Conservation (phyloP, 2,888 invertebrate genomes). For the Exocentrus adspersus region DNA sequence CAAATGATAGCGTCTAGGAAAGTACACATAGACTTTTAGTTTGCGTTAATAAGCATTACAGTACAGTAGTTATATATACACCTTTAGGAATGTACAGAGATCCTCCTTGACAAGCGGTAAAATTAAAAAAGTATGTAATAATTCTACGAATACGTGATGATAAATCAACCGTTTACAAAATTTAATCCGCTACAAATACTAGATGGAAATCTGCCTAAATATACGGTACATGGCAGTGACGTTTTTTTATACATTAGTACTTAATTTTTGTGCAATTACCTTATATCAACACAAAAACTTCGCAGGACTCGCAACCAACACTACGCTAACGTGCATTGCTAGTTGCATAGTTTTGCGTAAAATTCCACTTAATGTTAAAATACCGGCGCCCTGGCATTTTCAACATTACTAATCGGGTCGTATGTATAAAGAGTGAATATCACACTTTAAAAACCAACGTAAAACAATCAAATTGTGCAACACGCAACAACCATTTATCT, state of each 20-base stretch:
- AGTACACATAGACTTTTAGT: conserved; percentile 41
- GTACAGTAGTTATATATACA: no score
- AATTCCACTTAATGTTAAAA: no score
- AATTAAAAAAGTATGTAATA: no score
- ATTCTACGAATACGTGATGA: conserved; percentile 32
- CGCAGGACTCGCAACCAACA: no score
- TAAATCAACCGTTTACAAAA: conserved; percentile 40
- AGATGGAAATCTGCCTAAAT: conserved; percentile 60
- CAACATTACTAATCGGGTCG: no score
- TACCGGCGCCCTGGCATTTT: conserved; percentile 17
- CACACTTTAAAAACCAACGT: conserved; percentile 42
- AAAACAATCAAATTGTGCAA: conserved; percentile 57
- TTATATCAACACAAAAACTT: no score
- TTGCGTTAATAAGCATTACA: conserved; percentile 39
- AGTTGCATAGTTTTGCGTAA: no score
- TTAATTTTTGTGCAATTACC: conserved; percentile 56
- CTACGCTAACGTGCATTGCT: no score
- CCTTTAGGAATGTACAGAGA: conserved; percentile 46
- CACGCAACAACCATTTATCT: conserved; percentile 58
- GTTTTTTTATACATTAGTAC: conserved; percentile 52
- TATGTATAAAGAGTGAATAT: no score
- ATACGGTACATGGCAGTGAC: conserved; percentile 61
- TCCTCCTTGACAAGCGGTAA: conserved; percentile 44
- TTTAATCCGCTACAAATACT: conserved; percentile 41
- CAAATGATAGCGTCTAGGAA: conserved; percentile 46